Conservation (phyloP, 2,888 invertebrate genomes). For the Carcina quercana region DNA sequence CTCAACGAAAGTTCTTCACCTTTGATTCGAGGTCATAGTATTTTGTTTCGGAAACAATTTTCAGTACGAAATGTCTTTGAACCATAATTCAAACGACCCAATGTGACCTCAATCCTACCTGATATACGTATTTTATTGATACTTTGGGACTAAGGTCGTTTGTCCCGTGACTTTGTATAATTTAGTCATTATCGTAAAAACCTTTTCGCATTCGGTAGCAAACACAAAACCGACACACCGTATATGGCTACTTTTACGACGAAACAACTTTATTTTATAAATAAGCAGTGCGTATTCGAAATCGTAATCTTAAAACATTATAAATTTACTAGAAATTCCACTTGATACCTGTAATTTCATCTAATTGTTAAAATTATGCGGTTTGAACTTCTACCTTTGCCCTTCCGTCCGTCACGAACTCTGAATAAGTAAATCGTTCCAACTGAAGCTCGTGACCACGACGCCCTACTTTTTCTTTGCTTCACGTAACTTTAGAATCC, state of each 20-base stretch:
- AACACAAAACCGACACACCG: constrained; percentile 3
- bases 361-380: constrained; percentile 42
- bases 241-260: neutral
- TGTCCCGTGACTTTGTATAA: constrained; percentile 11
- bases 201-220: constrained; percentile 3
- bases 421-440: constrained; percentile 32
- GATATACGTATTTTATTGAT: too few relatives aligned
- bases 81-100: constrained; percentile 3
- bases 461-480: constrained; percentile 43
- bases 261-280: neutral
- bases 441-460: constrained; percentile 41
- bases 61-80: constrained; percentile 7
- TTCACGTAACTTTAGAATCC: constrained; percentile 14
- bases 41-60: constrained; percentile 11
- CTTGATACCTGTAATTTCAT: constrained; percentile 34
- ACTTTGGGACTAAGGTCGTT: constrained; percentile 8
- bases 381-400: constrained; percentile 41
- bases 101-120: constrained; percentile 5
- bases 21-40: constrained; percentile 11
- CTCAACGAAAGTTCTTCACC: constrained; percentile 9
- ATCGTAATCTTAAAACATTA: neutral
- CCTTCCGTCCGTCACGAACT: constrained; percentile 40
- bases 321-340: constrained; percentile 4
- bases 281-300: neutral
- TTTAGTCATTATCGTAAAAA: constrained; percentile 13